These are phyloP conservation scores for Nasonia longicornis DNA, from an alignment of 1,140 invertebrate genomes.

Conservation along the genomic window DNA sequence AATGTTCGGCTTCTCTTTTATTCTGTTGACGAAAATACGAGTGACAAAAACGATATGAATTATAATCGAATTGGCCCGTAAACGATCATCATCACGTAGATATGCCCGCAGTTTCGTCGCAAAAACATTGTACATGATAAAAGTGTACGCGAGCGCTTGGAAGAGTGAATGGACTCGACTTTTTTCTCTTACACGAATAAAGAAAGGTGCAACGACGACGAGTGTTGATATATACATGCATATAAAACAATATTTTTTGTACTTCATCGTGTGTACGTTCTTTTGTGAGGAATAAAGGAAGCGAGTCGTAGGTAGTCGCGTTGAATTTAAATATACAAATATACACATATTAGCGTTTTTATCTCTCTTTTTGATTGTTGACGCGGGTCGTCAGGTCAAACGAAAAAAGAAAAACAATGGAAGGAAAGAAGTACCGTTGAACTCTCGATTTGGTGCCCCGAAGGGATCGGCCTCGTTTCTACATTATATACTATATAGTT, in stretches of 20 bases:
- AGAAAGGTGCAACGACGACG: constrained; percentile 23
- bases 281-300: constrained; percentile 19
- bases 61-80: constrained; percentile 3
- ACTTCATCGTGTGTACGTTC: constrained; percentile 17
- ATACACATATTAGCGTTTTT: constrained; percentile 45
- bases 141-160: constrained; percentile 2
- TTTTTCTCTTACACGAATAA: constrained; percentile 1
- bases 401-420: background rate
- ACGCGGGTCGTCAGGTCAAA: constrained; percentile 65
- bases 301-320: constrained; percentile 40
- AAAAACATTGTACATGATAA: constrained; percentile 13
- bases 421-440: background rate
- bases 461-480: constrained; percentile 45
- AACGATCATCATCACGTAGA: background rate
- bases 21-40: background rate
- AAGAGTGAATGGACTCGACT: constrained; percentile 20
- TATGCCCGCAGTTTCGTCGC: background rate
- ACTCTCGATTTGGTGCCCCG: constrained; percentile 49
- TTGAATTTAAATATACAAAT: constrained; percentile 36
- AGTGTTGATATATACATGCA: background rate
- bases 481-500: background rate
- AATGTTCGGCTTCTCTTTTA: constrained; percentile 8
- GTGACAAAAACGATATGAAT: constrained; percentile 11
- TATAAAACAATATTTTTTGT: constrained; percentile 14
- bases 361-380: constrained; percentile 57